phyloP scores from a whole-genome alignment of 2,888 invertebrate species.

The Drosophila conformis region DNA sequence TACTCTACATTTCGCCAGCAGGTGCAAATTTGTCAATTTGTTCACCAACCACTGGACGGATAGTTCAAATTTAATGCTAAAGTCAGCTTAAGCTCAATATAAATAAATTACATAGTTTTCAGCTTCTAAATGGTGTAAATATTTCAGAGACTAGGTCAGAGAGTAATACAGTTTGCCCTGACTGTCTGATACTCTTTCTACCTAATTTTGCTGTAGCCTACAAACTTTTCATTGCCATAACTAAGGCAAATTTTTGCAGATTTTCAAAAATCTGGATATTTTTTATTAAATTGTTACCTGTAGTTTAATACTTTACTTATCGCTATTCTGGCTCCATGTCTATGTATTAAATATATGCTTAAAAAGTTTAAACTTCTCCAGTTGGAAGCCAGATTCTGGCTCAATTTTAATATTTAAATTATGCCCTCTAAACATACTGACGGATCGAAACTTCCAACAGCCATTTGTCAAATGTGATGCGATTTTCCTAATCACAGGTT shows the following conservation, averaged over 20 bases:
- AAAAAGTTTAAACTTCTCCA: no score
- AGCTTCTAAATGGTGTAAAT: not conserved
- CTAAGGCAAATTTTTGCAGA: not conserved
- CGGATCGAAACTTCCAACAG: no score
- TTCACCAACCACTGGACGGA: conserved; percentile 23
- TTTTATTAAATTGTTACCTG: no score
- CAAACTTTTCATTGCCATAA: not conserved
- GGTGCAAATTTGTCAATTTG: conserved; percentile 33
- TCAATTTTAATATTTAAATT: not conserved
- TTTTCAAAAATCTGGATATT: not conserved
- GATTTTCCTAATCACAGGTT: not conserved
- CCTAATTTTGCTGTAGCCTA: not conserved
- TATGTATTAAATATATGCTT: no score
- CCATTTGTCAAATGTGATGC: not conserved
- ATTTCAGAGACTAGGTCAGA: not conserved
- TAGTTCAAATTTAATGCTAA: not conserved
- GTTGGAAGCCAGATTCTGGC: not conserved
- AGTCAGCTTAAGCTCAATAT: not conserved
- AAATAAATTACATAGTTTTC: not conserved
- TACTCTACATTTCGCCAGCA: conserved; percentile 10
- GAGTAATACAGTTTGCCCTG: rapidly evolving
- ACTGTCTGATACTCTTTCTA: not conserved
- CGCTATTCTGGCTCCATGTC: no score
- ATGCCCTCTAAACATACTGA: no score
- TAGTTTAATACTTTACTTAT: no score